phyloP scores from a whole-genome alignment of 1,140 invertebrate genomes.

The Musca domestica region DNA sequence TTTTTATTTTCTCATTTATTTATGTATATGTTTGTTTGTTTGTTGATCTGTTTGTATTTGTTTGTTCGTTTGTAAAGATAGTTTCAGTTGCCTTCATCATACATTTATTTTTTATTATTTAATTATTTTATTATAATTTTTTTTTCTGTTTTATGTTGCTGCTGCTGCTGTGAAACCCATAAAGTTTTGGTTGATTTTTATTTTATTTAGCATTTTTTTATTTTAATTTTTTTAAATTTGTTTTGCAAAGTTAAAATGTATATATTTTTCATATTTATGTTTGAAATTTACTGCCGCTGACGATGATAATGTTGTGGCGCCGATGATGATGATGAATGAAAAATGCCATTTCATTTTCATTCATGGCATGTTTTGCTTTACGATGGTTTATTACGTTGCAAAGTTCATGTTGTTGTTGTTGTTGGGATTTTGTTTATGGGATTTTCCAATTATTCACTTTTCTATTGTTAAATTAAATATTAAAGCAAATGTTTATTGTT shows the following conservation, averaged over 20 bases:
- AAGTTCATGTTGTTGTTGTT: not conserved
- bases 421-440: not conserved
- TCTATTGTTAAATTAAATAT: conserved; percentile 10
- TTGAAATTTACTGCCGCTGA: no score
- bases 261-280: no score
- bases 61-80: no score
- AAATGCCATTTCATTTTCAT: not conserved
- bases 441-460: conserved; percentile 4
- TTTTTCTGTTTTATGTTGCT: not conserved
- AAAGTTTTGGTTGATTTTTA: not conserved
- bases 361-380: not conserved
- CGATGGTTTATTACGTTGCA: not conserved
- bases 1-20: no score
- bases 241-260: no score
- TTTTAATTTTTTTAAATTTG: not conserved
- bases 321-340: no score
- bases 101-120: not conserved
- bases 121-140: not conserved
- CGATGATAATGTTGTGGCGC: no score
- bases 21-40: no score
- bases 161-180: not conserved
- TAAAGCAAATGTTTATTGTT: not conserved
- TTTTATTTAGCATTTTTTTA: not conserved
- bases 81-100: no score
- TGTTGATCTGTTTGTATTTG: no score